A percentile compares a stretch with the other conserved stretches of the same genome.
These are phyloP conservation scores for Pogonus chalceus DNA, from an alignment of 1,140 invertebrate genomes.

Conservation along the genomic window DNA sequence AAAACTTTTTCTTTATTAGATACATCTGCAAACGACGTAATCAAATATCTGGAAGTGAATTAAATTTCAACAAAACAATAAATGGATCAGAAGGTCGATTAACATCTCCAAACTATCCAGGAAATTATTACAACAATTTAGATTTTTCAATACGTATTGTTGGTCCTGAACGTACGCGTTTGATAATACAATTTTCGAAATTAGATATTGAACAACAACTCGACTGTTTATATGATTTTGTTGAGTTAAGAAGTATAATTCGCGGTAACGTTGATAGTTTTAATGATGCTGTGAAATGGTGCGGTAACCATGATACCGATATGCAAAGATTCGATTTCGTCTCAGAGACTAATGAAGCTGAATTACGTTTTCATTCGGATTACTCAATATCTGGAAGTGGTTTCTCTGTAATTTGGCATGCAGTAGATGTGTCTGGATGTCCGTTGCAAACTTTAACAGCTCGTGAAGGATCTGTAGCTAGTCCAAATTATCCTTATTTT, in stretches of 20 bases:
- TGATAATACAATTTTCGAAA: conserved; percentile 53
- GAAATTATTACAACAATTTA: conserved; percentile 54
- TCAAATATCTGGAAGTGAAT: conserved; percentile 19
- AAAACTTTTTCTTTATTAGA: too few species aligned
- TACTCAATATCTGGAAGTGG: conserved; percentile 55
- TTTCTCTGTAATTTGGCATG: conserved; percentile 53
- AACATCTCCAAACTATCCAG: conserved; percentile 53
- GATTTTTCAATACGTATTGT: conserved; percentile 51
- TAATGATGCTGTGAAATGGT: conserved; percentile 35
- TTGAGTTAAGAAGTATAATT: conserved; percentile 39
- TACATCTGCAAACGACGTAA: conserved; percentile 30
- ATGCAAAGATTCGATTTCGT: conserved; percentile 49
- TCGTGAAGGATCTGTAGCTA: conserved; percentile 44
- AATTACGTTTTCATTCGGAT: conserved; percentile 58
- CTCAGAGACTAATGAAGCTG: conserved; percentile 45
- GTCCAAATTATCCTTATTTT: conserved; percentile 59
- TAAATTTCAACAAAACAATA: conserved; percentile 38
- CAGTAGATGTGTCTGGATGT: conserved; percentile 56
- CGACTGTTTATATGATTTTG: conserved; percentile 67
- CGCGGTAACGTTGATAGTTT: conserved; percentile 12
- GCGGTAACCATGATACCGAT: conserved; percentile 43
- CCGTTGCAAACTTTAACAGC: conserved; percentile 51
- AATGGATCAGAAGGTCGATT: conserved; percentile 44
- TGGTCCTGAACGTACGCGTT: conserved; percentile 46
- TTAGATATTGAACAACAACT: conserved; percentile 62